A percentile compares a stretch with the other conserved stretches of the same genome.
These are phyloP conservation scores for Oenanthe oenanthe DNA, from an alignment of 2,113 vertebrate species.

Conservation along the genomic window DNA sequence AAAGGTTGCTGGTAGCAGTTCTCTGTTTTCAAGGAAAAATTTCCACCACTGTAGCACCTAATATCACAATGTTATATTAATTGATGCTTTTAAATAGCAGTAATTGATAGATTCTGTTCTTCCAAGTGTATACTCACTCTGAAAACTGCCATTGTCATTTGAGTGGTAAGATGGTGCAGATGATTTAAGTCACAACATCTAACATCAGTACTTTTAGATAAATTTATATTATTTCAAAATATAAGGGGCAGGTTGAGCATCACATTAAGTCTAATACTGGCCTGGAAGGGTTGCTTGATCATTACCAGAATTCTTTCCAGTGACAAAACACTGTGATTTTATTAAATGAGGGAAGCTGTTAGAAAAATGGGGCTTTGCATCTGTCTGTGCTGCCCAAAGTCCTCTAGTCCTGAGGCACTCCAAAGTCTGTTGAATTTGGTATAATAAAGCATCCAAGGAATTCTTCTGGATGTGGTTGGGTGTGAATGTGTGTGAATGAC, in stretches of 20 bases:
- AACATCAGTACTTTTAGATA: neutral
- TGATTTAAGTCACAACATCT: conserved; percentile 20
- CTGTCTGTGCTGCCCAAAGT: neutral
- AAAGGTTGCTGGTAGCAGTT: neutral
- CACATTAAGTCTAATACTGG: neutral
- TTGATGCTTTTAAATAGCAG: conserved; percentile 55
- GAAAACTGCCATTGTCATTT: conserved; percentile 36
- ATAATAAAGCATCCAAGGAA: too few species aligned
- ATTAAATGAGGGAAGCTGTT: neutral
- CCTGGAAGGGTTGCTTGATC: neutral
- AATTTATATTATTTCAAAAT: conserved; percentile 36
- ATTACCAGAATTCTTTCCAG: neutral
- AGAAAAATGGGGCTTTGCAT: neutral
- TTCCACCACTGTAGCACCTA: neutral
- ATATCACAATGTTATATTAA: conserved; percentile 21
- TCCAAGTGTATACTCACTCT: conserved; percentile 42
- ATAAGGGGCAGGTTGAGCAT: neutral
- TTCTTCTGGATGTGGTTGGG: neutral
- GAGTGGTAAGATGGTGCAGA: conserved; percentile 22
- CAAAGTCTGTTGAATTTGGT: neutral
- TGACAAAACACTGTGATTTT: neutral
- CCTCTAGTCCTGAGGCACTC: neutral
- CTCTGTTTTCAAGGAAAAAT: neutral
- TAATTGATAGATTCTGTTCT: conserved; percentile 44
- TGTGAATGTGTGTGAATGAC: neutral